Evolutionary conservation across 1,140 invertebrate species (phyloP).

Genomic region (Acromyrmex echinatior): DNA sequence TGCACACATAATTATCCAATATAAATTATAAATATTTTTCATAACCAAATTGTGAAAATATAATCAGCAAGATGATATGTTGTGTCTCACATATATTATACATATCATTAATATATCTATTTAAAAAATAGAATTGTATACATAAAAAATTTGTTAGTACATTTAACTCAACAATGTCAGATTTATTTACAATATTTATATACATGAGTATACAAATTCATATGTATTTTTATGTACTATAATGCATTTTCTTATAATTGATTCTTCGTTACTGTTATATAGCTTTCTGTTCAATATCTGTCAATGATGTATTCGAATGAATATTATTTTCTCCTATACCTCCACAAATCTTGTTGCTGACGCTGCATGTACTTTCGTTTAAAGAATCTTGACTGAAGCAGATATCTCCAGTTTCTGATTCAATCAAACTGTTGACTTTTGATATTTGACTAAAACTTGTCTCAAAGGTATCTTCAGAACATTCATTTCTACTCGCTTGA

Average conservation of each 20-base stretch:
- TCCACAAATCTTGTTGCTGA: background rate
- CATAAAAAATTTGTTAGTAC: background rate
- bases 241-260: background rate
- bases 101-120: background rate
- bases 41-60: conserved; percentile 75
- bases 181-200: conserved; percentile 46
- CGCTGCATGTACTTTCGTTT: conserved; percentile 27
- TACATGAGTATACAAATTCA: conserved; percentile 28
- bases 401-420: conserved; percentile 44
- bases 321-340: background rate
- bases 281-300: conserved; percentile 18
- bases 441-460: conserved; percentile 45
- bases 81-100: conserved; percentile 50
- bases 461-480: conserved; percentile 40
- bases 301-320: background rate
- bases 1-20: conserved; percentile 69
- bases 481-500: conserved; percentile 30
- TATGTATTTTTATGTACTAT: background rate
- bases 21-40: conserved; percentile 68
- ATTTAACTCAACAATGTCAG: conserved; percentile 6
- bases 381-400: conserved; percentile 49
- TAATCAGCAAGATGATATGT: conserved; percentile 44
- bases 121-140: too few relatives aligned
- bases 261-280: conserved; percentile 55
- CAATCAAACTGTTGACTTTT: conserved; percentile 31